Evolutionary conservation across 2,888 invertebrate genomes (phyloP), one percentile per base, ranked within the genome.

Genomic region (Bimastos eiseni): DNA sequence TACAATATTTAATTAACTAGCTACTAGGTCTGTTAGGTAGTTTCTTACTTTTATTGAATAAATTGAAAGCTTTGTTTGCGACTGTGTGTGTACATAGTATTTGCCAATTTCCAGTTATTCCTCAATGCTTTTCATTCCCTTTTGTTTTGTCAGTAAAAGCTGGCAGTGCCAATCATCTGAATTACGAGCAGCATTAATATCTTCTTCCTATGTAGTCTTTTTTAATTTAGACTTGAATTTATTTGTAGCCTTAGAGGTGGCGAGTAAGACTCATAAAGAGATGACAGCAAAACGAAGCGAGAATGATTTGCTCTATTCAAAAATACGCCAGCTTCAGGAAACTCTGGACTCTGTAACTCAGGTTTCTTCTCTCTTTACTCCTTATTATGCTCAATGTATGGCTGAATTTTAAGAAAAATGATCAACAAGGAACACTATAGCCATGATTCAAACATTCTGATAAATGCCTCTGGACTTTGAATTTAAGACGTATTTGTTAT

Each of bases 191-290:
- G 30, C 11, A n/a, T 6, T n/a, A 70, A 0, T n/a, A 11, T n/a
- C 70, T n/a, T n/a, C n/a, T 70, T 70, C 13, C 0, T 70, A 70
- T 70, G n/a, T n/a, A 1, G 30, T 70, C 21, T 49, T 49, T 49
- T 70, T 8, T 30, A 55, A 5, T 24, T n/a, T 70, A n/a, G 70
- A n/a, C 30, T 6, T 70, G 30, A n/a, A 5, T 70, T 70, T 70
- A n/a, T 70, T 70, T 70, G 70, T n/a, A 70, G 70, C 70, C 70
- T 70, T 70, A 70, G 93, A 94, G 90, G 93, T 94, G 49, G 94
- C 94, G 38, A 94, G 94, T 91, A 94, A 94, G 91, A 94, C 94
- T 93, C 94, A 94, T 93, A 94, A 93, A 91, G 94, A 94, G 91
- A 93, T 94, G 37, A 94, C 94, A 24, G 93, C 93, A 37, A 94